Base-by-base conservation (phyloP, 2,888 invertebrate species). In the Thereva nobilitata region DNA sequence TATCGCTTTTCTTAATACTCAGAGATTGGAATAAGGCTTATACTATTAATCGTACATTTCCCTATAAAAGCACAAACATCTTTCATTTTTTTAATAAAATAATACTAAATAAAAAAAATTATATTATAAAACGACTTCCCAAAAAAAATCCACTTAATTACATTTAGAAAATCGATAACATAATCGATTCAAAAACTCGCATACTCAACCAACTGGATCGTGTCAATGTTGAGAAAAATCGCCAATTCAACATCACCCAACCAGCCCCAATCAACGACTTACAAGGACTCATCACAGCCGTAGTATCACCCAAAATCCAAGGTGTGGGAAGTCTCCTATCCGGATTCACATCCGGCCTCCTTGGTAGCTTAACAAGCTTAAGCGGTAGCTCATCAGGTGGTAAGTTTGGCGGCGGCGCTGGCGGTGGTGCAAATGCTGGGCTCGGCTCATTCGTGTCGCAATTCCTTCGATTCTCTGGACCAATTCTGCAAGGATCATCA, bases 141-240 rank as follows among this genome's bases (percentile, higher is more conserved):
- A 23, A 23, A 23, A 23, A 23, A 23, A 23, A n/a, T n/a, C 23
- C 23, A 23, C 1, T 23, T 41, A 10, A 38, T 67, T 59, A 59
- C 70, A 76, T 85, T 71, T 84, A 92, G 92, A 92, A 92, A 89
- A 85, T 92, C 83, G 91, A 92, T 82, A 87, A 88, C 71, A 85
- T 91, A 80, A 85, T 92, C 81, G 92, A 92, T 76, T 86, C 90
- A 59, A 92, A 92, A 82, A 92, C 91, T 45, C 85, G 86, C 41
- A 85, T 88, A 73, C 83, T 92, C 68, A 84, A 86, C 65, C 85
- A 86, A 57, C 80, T 92, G 76, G 92, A 92, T 80, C 84, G 84
- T 61, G 80, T 87, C 72, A 92, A 92, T 80, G 86, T 89, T 73
- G 89, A 86, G 74, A 87, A 92, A 79, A 92, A 92, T 80, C 86